phyloP scores from a whole-genome alignment of 2,113 vertebrate species.

The Ellobius talpinus region DNA sequence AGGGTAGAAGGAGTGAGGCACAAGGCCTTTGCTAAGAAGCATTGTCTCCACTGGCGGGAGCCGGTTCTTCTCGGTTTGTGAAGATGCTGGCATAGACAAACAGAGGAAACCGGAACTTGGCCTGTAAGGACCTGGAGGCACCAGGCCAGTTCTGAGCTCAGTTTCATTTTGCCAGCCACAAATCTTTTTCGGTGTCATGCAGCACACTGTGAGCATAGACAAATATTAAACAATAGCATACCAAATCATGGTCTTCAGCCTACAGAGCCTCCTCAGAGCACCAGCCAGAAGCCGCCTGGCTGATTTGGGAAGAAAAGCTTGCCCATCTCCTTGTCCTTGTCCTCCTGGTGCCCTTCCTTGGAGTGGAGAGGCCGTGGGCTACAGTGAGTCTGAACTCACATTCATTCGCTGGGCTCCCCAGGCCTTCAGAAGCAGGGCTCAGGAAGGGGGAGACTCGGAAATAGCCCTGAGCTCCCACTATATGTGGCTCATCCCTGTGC shows the following conservation, averaged over 20 bases:
- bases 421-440: not conserved
- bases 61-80: not conserved
- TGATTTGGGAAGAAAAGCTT: not conserved
- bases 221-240: constrained; percentile 62
- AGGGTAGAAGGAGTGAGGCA: not conserved
- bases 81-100: constrained; percentile 24
- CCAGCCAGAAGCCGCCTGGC: not conserved
- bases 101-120: constrained; percentile 39
- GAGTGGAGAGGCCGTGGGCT: not conserved
- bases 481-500: not conserved
- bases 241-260: constrained; percentile 41
- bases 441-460: not conserved
- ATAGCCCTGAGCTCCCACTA: rapidly evolving
- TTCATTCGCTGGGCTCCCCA: not conserved
- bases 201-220: constrained; percentile 48
- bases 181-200: constrained; percentile 66
- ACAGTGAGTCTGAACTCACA: not conserved
- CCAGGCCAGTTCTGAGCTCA: constrained; percentile 77
- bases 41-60: not conserved
- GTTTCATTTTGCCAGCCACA: constrained; percentile 41
- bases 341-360: not conserved
- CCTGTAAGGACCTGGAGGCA: constrained; percentile 45
- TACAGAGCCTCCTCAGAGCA: not conserved
- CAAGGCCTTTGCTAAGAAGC: not conserved
- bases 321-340: not conserved